A percentile compares a stretch with the other conserved stretches of the same genome.
Conservation (phyloP, 2,797 vertebrate genomes). For the Cheirogaleus major region DNA sequence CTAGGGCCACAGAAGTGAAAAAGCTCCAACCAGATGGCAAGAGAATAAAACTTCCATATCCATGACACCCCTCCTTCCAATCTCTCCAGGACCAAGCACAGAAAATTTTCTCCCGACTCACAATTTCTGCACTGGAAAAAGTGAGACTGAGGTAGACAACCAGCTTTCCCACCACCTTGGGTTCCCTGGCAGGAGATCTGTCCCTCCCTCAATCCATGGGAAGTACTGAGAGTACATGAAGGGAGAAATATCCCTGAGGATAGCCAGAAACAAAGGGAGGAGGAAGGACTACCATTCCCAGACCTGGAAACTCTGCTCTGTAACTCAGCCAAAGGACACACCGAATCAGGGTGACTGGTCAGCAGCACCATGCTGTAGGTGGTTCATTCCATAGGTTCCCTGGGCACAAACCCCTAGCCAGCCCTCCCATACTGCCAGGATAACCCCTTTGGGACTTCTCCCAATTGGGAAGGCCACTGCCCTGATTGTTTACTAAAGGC, state of each 20-base stretch:
- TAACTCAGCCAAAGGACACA: neutral
- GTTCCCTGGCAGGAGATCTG: neutral
- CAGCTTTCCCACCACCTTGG: too few species aligned
- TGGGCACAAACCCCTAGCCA: neutral
- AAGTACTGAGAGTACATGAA: neutral
- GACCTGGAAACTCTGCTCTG: neutral
- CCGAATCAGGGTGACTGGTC: neutral
- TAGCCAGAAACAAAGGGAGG: neutral
- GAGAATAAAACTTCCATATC: neutral
- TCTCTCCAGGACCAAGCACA: neutral
- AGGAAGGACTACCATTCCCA: neutral
- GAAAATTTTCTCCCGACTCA: neutral
- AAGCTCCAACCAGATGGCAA: neutral
- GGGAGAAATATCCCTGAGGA: neutral
- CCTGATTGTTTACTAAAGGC: neutral
- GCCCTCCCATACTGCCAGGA: neutral
- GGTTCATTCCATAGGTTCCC: neutral
- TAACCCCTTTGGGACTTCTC: neutral
- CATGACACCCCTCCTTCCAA: neutral
- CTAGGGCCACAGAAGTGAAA: neutral
- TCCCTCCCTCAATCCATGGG: neutral
- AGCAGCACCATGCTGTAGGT: neutral
- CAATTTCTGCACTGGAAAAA: neutral
- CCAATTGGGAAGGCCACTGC: neutral
- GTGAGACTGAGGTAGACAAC: neutral